These are phyloP conservation scores for Papilio machaon DNA, from an alignment of 1,140 invertebrate species.

Conservation along the genomic window DNA sequence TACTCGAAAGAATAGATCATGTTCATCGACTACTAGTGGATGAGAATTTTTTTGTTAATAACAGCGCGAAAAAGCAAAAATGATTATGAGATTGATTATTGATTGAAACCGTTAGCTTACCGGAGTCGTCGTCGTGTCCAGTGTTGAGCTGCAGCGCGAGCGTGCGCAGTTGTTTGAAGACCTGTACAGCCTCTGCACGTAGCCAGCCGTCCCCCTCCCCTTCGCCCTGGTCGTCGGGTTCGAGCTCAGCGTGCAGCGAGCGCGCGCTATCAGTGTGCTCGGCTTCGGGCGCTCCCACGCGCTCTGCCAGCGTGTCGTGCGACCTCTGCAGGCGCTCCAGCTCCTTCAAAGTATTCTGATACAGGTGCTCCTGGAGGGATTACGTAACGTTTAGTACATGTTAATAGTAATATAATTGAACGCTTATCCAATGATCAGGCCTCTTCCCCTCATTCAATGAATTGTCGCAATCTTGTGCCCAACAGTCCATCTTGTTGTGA, in stretches of 20 bases:
- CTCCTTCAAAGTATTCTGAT: conserved; percentile 84
- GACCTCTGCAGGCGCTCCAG: conserved; percentile 84
- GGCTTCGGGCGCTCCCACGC: conserved; percentile 80
- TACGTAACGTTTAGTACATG: background rate
- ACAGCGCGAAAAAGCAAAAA: too few relatives aligned
- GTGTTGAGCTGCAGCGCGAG: conserved; percentile 87
- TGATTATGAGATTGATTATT: too few relatives aligned
- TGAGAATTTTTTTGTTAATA: too few relatives aligned
- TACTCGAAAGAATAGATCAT: too few relatives aligned
- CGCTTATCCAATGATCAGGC: too few relatives aligned
- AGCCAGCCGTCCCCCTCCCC: conserved; percentile 84
- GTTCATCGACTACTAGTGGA: too few relatives aligned
- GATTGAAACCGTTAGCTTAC: conserved; percentile 44
- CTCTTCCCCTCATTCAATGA: too few relatives aligned
- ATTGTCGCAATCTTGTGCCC: too few relatives aligned
- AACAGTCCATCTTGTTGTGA: too few relatives aligned
- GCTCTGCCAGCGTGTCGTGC: conserved; percentile 84
- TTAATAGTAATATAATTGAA: background rate
- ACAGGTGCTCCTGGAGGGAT: conserved; percentile 78
- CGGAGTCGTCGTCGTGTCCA: conserved; percentile 87
- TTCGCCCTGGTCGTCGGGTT: conserved; percentile 83
- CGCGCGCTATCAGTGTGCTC: conserved; percentile 65
- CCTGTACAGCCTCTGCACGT: conserved; percentile 84
- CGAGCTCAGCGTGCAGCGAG: conserved; percentile 90
- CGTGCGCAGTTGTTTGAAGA: conserved; percentile 86